These are phyloP conservation scores for Psilanteris sp. DNA, from an alignment of 1,140 invertebrate species.

Conservation along the genomic window DNA sequence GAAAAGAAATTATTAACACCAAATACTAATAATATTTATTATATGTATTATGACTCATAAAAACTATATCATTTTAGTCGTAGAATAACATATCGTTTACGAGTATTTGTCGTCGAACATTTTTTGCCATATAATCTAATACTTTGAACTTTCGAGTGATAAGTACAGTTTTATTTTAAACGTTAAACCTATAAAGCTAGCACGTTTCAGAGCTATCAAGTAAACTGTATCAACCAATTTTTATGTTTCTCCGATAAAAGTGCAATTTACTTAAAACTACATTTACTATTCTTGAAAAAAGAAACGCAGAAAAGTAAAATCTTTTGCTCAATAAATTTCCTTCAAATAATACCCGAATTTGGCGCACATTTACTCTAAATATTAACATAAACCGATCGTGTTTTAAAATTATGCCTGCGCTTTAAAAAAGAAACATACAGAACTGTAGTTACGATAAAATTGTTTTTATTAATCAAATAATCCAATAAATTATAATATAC, in stretches of 20 bases:
- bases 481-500: no score
- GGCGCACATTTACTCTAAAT: conserved; percentile 18
- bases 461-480: no score
- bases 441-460: no score
- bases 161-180: conserved; percentile 62
- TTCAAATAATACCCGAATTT: conserved; percentile 43
- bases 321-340: conserved; percentile 45
- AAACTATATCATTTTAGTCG: conserved; percentile 33
- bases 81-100: conserved; percentile 18
- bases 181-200: conserved; percentile 56
- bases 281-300: conserved; percentile 61
- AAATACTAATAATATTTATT: no score
- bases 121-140: conserved; percentile 56
- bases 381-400: conserved; percentile 1
- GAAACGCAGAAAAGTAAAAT: conserved; percentile 35
- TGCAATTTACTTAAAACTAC: conserved; percentile 66
- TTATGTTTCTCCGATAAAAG: conserved; percentile 65
- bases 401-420: no score
- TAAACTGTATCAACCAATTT: conserved; percentile 64
- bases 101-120: conserved; percentile 49
- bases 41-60: conserved; percentile 35
- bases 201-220: conserved; percentile 61
- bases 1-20: no score
- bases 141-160: conserved; percentile 59
- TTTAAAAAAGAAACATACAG: background rate